Evolutionary conservation across 2,113 vertebrate genomes (phyloP), one percentile per base, ranked within the genome.

Genomic region (Micronycteris hirsuta): DNA sequence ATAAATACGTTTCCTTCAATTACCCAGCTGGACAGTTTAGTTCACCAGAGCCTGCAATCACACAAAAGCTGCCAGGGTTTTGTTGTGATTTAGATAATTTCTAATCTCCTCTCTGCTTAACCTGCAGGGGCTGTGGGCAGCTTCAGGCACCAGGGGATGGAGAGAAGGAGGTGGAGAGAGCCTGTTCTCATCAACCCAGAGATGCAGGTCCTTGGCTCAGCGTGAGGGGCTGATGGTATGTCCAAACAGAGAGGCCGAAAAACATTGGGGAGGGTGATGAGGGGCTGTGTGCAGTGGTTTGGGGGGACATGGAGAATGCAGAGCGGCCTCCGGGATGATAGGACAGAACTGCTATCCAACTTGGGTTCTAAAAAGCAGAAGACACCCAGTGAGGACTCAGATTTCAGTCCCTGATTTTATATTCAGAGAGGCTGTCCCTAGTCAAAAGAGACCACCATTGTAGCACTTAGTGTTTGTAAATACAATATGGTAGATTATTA

Each of bases 1-100:
- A 95, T 96, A 96, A 98, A 96, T 97, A 96, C 91, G 91, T 97
- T 97, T 97, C 92, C 88, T 98, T 98, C 96, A 97, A 96, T 98
- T 97, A 97, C 95, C 85, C 96, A 97, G 95, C 95, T 97, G 97
- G 97, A 97, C 85, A 95, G 95, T 97, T 96, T 83, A 87, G 80
- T 94, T 97, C 95, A 96, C 77, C 63, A 96, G 96, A 97, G 86
- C 68, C 96, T 97, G 77, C 91, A 96, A 96, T 97, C 95, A 96
- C 22, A 97, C 88, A 96, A 78, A 96, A 93, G 97, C 82, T 94
- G 94, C 91, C 63, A 80, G 94, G 85, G 91, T 97, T 97, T 96
- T 96, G 96, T 96, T 97, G 68, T 94, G 95, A 97, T 98, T 98
- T 96, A 93, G 96, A 91, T 96, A 96, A 97, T 96, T 97, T 95